A percentile compares a stretch with the other conserved stretches of the same genome.
Evolutionary conservation across 2,888 invertebrate genomes (phyloP).

Genomic region (Doris montereyensis): DNA sequence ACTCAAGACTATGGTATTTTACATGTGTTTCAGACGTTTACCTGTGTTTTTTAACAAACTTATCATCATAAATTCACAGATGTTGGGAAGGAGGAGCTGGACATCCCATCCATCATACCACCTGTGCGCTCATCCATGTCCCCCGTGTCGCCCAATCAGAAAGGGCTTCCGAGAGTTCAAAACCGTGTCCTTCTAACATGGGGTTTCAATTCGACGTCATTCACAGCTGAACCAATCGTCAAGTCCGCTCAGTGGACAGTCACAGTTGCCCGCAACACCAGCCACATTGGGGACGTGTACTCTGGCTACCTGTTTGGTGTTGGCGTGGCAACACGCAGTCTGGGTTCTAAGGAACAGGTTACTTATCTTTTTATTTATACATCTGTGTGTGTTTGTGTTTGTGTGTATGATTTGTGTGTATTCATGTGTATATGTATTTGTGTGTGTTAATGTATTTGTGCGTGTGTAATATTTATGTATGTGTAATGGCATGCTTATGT

Average conservation of each 20-base stretch:
- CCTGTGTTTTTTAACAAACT: no score
- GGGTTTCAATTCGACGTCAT: conserved; percentile 69
- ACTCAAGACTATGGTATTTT: no score
- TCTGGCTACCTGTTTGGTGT: conserved; percentile 69
- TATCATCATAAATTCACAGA: no score
- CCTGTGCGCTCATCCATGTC: conserved; percentile 54
- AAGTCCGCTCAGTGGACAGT: conserved; percentile 63
- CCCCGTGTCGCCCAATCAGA: conserved; percentile 3
- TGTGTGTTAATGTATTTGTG: no score
- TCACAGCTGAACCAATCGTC: conserved; percentile 62
- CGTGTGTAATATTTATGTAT: no score
- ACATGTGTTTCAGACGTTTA: no score
- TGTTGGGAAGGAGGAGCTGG: no score
- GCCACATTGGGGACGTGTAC: conserved; percentile 60
- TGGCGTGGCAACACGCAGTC: conserved; percentile 60
- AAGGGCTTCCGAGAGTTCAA: conserved; percentile 51
- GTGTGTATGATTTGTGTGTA: neutral
- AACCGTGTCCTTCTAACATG: conserved; percentile 68
- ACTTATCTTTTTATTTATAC: neutral
- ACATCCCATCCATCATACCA: conserved; percentile 56
- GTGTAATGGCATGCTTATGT: no score
- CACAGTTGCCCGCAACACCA: conserved; percentile 63
- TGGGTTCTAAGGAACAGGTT: conserved; percentile 61
- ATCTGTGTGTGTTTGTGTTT: neutral
- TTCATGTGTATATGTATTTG: no score